These are phyloP conservation scores for Synanthedon tipuliformis DNA, from an alignment of 2,888 invertebrate genomes.

Conservation along the genomic window DNA sequence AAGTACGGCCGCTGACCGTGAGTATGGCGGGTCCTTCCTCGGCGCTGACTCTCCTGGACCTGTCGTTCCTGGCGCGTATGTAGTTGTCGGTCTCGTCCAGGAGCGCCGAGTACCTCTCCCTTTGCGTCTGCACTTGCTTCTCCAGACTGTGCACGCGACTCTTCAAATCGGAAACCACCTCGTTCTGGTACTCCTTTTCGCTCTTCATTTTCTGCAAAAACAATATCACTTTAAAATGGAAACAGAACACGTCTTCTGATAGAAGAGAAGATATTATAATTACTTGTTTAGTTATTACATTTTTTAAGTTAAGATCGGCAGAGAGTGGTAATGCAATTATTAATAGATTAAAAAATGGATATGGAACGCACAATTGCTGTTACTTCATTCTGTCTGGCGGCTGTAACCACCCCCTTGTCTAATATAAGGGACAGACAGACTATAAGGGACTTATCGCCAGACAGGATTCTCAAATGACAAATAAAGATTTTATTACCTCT, in stretches of 20 bases:
- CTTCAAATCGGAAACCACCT: conserved; percentile 41
- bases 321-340: too few species aligned
- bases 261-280: too few species aligned
- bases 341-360: conserved; percentile 1
- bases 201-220: conserved; percentile 39
- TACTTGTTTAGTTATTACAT: too few species aligned
- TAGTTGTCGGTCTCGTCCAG: conserved; percentile 85
- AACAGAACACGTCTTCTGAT: too few species aligned
- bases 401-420: too few species aligned
- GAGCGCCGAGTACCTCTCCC: conserved; percentile 81
- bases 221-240: too few species aligned
- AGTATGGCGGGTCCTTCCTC: conserved; percentile 37
- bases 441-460: too few species aligned
- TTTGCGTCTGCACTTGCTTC: conserved; percentile 80
- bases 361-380: too few species aligned
- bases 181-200: conserved; percentile 51
- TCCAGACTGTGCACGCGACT: conserved; percentile 65
- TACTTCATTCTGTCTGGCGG: too few species aligned
- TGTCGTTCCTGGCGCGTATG: conserved; percentile 66
- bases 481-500: conserved; percentile 38
- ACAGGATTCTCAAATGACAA: background rate
- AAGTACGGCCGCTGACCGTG: conserved; percentile 19
- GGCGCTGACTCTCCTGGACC: conserved; percentile 36
- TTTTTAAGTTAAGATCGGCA: too few species aligned
- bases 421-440: too few species aligned